Conservation (phyloP, 2,888 invertebrate genomes). For the Coelogynopora nodosa region DNA sequence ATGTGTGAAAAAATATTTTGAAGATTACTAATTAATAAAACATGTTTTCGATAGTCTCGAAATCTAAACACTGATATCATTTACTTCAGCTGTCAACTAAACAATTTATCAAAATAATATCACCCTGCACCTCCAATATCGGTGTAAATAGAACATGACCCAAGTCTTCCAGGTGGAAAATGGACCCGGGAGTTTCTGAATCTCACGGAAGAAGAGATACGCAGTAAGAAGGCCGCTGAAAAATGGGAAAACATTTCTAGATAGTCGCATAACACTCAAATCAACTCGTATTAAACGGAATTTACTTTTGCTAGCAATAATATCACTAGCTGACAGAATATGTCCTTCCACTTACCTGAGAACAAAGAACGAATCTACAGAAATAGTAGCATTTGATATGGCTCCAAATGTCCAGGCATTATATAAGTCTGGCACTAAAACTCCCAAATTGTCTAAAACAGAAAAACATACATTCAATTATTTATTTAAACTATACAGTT, state of each 20-base stretch:
- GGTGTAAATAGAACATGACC: conserved; percentile 51
- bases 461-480: too few relatives aligned
- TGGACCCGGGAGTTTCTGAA: conserved; percentile 46
- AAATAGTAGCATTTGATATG: conserved; percentile 54
- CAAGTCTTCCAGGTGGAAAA: conserved; percentile 48
- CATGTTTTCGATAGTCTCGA: background rate
- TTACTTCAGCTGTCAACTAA: too few relatives aligned
- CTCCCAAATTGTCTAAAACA: conserved; percentile 10
- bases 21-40: too few relatives aligned
- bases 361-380: conserved; percentile 58
- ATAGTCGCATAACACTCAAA: conserved; percentile 38
- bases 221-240: conserved; percentile 50
- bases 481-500: too few relatives aligned
- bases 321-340: too few relatives aligned
- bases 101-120: background rate
- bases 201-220: conserved; percentile 49
- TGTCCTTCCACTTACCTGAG: conserved; percentile 56
- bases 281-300: too few relatives aligned
- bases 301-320: too few relatives aligned
- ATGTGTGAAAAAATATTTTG: too few relatives aligned
- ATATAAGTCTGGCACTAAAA: background rate
- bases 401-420: conserved; percentile 52
- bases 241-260: conserved; percentile 44
- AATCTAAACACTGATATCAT: too few relatives aligned
- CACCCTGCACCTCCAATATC: conserved; percentile 53